A percentile compares a stretch with the other conserved stretches of the same genome.
phyloP scores from a whole-genome alignment of 2,888 invertebrate species.

The Megamerina dolium region DNA sequence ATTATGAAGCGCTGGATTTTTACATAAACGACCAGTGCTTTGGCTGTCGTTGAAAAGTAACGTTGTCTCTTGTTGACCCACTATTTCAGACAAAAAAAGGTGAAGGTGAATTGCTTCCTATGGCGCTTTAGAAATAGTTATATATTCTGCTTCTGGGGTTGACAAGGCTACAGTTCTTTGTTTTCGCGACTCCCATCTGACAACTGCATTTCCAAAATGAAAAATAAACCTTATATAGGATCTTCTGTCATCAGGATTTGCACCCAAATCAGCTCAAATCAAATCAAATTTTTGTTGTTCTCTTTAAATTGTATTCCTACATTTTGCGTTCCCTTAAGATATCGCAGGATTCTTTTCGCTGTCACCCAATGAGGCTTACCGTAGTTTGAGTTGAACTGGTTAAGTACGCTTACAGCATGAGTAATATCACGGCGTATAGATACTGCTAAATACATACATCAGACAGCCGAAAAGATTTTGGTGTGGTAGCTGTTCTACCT shows the following conservation, averaged over 20 bases:
- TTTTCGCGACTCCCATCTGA: conserved; percentile 3
- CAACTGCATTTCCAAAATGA: not conserved
- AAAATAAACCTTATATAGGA: not conserved
- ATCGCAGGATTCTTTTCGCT: conserved; percentile 10
- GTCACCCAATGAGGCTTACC: conserved; percentile 11
- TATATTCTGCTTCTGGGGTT: conserved; percentile 4
- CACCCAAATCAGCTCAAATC: not conserved
- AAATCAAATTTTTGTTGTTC: not conserved
- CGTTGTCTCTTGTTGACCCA: not conserved
- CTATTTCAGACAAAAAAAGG: not conserved
- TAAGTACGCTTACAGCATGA: conserved; percentile 8
- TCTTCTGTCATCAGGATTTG: not conserved
- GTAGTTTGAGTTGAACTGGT: conserved; percentile 6
- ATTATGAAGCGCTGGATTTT: conserved; percentile 12
- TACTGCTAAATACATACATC: not conserved
- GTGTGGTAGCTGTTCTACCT: conserved; percentile 7
- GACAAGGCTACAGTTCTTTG: not conserved
- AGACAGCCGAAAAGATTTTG: too few relatives aligned
- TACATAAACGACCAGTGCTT: conserved; percentile 9
- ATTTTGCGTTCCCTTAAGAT: conserved; percentile 5
- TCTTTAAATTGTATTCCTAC: not conserved
- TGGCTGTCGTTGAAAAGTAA: conserved; percentile 15
- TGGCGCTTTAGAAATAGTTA: conserved; percentile 6
- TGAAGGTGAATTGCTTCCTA: conserved; percentile 10
- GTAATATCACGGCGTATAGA: conserved; percentile 8